Percentiles rank a stretch among this genome's conserved stretches.
Evolutionary conservation across 92 coral and sea anemone genomes (phyloP).

Genomic region (Porites rus): DNA sequence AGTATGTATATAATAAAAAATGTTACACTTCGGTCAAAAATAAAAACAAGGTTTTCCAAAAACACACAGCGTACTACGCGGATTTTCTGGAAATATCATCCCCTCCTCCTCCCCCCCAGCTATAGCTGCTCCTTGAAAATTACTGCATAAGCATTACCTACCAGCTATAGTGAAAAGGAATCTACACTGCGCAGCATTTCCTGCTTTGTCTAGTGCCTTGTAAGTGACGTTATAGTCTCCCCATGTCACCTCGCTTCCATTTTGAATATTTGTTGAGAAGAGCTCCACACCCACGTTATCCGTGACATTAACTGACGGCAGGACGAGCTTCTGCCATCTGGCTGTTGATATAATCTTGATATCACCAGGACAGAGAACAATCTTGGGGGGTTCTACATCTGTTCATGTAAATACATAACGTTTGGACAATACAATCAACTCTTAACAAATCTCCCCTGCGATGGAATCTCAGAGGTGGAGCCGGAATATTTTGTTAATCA

Average conservation of each 20-base stretch:
- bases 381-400: constrained; percentile 66
- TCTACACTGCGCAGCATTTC: constrained; percentile 52
- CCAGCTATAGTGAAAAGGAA: constrained; percentile 23
- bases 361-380: constrained; percentile 47
- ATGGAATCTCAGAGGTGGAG: too few species aligned
- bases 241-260: constrained; percentile 60
- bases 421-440: too few species aligned
- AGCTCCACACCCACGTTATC: constrained; percentile 65
- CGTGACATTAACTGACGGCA: constrained; percentile 55
- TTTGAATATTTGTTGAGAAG: constrained; percentile 38
- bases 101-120: too few species aligned
- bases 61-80: too few species aligned
- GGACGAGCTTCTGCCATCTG: not conserved
- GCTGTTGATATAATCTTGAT: constrained; percentile 3
- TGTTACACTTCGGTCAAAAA: too few species aligned
- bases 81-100: too few species aligned
- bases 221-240: constrained; percentile 61
- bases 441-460: too few species aligned
- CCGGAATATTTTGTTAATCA: too few species aligned
- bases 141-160: constrained; percentile 1
- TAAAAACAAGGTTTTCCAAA: too few species aligned
- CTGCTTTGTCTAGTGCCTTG: constrained; percentile 66
- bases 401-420: not conserved
- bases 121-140: too few species aligned
- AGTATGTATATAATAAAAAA: too few species aligned